phyloP scores from a whole-genome alignment of 2,888 invertebrate genomes.

The Nemurella pictetii region DNA sequence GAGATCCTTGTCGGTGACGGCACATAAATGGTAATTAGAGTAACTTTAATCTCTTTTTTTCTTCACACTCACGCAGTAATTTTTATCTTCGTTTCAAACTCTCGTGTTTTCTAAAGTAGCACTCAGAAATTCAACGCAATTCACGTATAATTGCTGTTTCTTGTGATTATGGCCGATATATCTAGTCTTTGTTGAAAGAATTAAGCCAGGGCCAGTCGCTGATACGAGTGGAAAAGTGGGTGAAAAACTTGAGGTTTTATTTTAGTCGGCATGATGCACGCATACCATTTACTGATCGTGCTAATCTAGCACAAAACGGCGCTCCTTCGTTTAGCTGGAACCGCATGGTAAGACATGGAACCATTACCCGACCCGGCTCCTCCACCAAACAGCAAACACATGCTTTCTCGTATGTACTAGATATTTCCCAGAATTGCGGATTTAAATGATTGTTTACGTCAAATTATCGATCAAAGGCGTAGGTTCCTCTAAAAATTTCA shows the following conservation, averaged over 20 bases:
- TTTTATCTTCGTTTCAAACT: constrained; percentile 10
- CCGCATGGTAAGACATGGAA: not conserved
- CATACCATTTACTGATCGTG: not conserved
- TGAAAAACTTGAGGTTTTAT: not conserved
- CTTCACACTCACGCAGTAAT: constrained; percentile 2
- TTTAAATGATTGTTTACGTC: too few relatives aligned
- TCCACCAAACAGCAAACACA: not conserved
- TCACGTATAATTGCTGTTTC: not conserved
- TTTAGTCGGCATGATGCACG: not conserved
- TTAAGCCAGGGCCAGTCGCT: not conserved
- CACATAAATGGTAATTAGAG: constrained; percentile 27
- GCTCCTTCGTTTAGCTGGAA: not conserved
- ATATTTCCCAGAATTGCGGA: too few relatives aligned
- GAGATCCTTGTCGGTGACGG: constrained; percentile 25
- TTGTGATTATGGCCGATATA: not conserved
- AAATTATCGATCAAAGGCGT: too few relatives aligned
- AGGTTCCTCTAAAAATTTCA: too few relatives aligned
- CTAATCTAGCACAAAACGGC: not conserved
- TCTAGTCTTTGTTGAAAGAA: not conserved
- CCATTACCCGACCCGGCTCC: not conserved
- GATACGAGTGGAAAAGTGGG: not conserved
- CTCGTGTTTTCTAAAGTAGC: constrained; percentile 2
- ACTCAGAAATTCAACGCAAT: not conserved
- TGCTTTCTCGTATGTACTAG: too few relatives aligned
- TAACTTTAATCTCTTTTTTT: constrained; percentile 22